Evolutionary conservation across 1,140 invertebrate species (phyloP), one percentile per base, ranked within the genome.

Genomic region (Physella acuta): DNA sequence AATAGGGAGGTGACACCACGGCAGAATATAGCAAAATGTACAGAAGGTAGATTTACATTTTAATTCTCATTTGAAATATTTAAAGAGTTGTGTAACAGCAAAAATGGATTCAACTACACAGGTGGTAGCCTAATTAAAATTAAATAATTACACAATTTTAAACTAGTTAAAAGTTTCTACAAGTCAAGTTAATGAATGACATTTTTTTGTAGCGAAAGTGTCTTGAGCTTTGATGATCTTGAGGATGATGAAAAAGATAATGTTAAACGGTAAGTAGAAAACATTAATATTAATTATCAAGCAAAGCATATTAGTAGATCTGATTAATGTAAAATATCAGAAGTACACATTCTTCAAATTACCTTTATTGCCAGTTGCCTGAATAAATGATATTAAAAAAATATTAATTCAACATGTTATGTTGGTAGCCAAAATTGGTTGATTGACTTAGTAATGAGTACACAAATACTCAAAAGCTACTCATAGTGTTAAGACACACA

Each of bases 191-290:
- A 14, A n/a, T n/a, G 26, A 14, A n/a, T 36, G 55, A 26, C 37
- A 56, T 56, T 39, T 26, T 39, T 63, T 44, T 62, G 17, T 39
- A 71, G 70, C 67, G 70, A 71, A 55, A 71, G 70, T 67, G 64
- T 67, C 24, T 30, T 71, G 28, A 67, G 70, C 53, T 71, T 71
- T 62, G 70, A 71, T 62, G 70, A 71, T 24, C 33, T 67, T 66
- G 70, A 71, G 24, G 70, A 71, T 71, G 70, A 71, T 49, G 70
- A 67, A 49, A 71, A 71, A 61, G 70, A 71, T 30, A 71, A 67
- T 71, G 70, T 71, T 20, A 71, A 71, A 62, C 44, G 70, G 70
- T 71, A 61, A 61, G 37, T 64, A 31, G n/a, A n/a, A n/a, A 36
- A 36, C 20, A 59, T 26, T 24, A 59, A 20, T 20, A 59, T 24